Evolutionary conservation across 2,888 invertebrate genomes (phyloP), one percentile per base, ranked within the genome.

Genomic region (Mesochorus sp.): DNA sequence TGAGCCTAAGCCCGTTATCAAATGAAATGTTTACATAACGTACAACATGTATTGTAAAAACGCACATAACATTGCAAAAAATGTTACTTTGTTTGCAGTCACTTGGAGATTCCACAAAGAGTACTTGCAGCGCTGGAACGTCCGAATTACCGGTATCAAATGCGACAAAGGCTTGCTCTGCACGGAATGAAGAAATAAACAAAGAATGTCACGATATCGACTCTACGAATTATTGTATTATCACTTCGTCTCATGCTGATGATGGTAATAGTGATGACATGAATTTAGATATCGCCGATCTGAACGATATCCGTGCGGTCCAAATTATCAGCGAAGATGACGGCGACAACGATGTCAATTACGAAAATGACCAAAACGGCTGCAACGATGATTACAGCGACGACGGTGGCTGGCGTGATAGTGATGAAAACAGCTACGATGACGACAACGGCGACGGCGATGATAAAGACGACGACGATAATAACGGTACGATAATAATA

Each of bases 71-170:
- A 42, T 59, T 39, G 39, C 39, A 24, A 6, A 21, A 59, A 39
- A 59, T 21, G 12, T 42, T 61, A 44, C 44, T 47, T 44, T 61
- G 17, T 39, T 61, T 61, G 44, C 61, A 61, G 61, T 61, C 61
- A 31, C 61, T 3, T 44, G 44, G 17, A 26, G 61, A 61, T 61
- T 61, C 61, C 61, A 61, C 44, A 10, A 44, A 44, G 28, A 61
- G 44, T 44, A 10, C 61, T 44, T 44, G 61, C 61, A 42, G 44
- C 19, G 47, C 61, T 61, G 61, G 10, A 61, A 61, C 62, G 62
- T 62, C 62, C 34, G 47, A 62, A 62, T 47, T 47, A 62, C 62
- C 47, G 47, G 31, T 34, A 62, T 62, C 47, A 62, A 62, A 62
- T 47, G 62, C 62, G 28, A 62, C 31, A 49, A 21, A 49, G 21